Conservation (phyloP, 2,113 vertebrate genomes). For the Corvus hawaiiensis region DNA sequence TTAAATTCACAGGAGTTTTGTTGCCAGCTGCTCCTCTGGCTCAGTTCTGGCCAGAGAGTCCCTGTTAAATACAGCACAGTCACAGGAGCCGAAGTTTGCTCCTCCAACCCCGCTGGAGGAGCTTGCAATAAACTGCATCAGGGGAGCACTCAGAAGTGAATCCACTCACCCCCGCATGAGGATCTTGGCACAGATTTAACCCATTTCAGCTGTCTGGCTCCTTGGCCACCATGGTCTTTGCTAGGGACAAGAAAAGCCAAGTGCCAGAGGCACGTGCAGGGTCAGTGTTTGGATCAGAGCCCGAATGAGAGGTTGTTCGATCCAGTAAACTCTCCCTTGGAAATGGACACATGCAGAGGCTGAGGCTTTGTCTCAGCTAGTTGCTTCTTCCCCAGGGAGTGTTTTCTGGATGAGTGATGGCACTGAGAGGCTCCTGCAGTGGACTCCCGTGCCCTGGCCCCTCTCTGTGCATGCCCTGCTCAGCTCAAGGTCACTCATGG, state of each 20-base stretch:
- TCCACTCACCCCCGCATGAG: neutral
- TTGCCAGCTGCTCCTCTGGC: neutral
- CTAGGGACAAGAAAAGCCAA: neutral
- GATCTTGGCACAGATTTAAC: neutral
- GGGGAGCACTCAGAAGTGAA: neutral
- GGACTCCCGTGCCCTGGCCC: neutral
- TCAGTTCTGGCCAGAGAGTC: neutral
- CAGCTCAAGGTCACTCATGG: fast-evolving
- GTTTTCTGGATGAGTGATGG: neutral
- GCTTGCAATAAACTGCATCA: neutral
- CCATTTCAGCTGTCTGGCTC: neutral
- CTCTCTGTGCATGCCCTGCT: neutral
- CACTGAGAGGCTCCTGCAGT: neutral
- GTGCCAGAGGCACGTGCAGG: neutral
- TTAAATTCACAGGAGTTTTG: neutral
- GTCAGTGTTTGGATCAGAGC: neutral
- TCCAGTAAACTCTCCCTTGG: neutral
- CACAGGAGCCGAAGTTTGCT: neutral
- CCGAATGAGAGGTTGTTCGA: fast-evolving
- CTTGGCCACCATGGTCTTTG: neutral
- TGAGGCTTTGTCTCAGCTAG: neutral
- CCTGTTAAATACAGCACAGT: neutral
- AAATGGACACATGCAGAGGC: neutral
- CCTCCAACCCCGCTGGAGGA: neutral
- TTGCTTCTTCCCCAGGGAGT: neutral